phyloP scores from a whole-genome alignment of 1,140 invertebrate species.

The Laupala kohalensis region DNA sequence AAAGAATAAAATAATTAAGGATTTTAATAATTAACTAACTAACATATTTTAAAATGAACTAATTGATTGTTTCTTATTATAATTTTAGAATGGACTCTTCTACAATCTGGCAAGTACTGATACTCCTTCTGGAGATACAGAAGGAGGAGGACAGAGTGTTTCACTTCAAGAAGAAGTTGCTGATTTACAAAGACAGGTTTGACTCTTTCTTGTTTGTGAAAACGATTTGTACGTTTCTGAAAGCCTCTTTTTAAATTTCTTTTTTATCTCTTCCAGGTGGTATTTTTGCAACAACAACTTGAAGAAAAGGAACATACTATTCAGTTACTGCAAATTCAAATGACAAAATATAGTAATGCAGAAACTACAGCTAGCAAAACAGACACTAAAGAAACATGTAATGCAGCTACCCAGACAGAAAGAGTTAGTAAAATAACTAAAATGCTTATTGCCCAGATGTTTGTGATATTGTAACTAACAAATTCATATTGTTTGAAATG shows the following conservation, averaged over 20 bases:
- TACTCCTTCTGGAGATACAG: slow-evolving; percentile 26
- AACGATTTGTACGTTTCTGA: too few species aligned
- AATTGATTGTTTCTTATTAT: too few species aligned
- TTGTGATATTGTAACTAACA: not conserved
- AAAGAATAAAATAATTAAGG: too few species aligned
- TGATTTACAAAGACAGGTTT: slow-evolving; percentile 63
- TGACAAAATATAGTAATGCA: slow-evolving; percentile 27
- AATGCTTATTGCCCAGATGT: not conserved
- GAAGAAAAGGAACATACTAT: slow-evolving; percentile 58
- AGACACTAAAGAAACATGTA: slow-evolving; percentile 30
- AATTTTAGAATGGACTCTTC: slow-evolving; percentile 55
- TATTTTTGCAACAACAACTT: slow-evolving; percentile 38
- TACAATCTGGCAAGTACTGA: slow-evolving; percentile 40
- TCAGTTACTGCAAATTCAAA: slow-evolving; percentile 41
- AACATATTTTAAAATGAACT: too few species aligned
- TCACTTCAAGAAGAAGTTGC: slow-evolving; percentile 46
- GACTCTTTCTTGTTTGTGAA: slow-evolving; percentile 39
- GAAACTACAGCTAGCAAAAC: slow-evolving; percentile 17
- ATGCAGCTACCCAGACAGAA: slow-evolving; percentile 60
- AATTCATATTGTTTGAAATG: slow-evolving; percentile 3
- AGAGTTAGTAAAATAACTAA: slow-evolving; percentile 32
- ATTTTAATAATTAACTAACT: too few species aligned
- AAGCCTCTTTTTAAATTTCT: too few species aligned
- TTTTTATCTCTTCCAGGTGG: slow-evolving; percentile 22
- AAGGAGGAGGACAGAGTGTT: slow-evolving; percentile 27